Evolutionary conservation across 2,797 vertebrate species (phyloP).

Genomic region (Molossus molossus): DNA sequence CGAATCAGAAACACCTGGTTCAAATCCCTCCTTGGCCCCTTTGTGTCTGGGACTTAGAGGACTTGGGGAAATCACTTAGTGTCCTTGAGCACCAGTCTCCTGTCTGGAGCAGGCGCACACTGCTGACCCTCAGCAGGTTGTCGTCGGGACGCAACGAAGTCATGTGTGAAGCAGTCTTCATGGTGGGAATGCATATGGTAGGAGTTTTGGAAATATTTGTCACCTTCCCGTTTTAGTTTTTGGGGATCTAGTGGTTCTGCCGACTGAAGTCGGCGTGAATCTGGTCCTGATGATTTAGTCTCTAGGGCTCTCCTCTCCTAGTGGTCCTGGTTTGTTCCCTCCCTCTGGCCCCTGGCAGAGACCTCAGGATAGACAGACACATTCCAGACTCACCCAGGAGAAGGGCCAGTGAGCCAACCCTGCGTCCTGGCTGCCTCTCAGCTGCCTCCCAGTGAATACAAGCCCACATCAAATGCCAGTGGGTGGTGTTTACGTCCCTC

Average conservation of each 20-base stretch:
- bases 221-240: slow-evolving; percentile 28
- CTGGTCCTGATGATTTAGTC: background rate
- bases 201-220: background rate
- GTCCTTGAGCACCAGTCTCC: background rate
- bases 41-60: background rate
- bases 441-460: background rate
- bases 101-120: background rate
- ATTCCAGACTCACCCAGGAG: background rate
- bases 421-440: background rate
- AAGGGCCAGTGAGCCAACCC: background rate
- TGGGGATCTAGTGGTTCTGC: background rate
- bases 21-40: background rate
- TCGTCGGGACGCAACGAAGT: background rate
- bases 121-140: background rate
- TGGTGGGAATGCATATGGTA: background rate
- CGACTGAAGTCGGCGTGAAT: background rate
- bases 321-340: background rate
- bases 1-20: background rate
- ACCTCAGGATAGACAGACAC: background rate
- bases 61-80: background rate
- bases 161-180: background rate
- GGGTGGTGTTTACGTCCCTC: background rate
- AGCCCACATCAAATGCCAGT: background rate
- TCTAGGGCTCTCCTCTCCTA: background rate
- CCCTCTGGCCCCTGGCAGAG: background rate